phyloP scores from a whole-genome alignment of 2,113 vertebrate genomes.

The Triplophysa rosa region DNA sequence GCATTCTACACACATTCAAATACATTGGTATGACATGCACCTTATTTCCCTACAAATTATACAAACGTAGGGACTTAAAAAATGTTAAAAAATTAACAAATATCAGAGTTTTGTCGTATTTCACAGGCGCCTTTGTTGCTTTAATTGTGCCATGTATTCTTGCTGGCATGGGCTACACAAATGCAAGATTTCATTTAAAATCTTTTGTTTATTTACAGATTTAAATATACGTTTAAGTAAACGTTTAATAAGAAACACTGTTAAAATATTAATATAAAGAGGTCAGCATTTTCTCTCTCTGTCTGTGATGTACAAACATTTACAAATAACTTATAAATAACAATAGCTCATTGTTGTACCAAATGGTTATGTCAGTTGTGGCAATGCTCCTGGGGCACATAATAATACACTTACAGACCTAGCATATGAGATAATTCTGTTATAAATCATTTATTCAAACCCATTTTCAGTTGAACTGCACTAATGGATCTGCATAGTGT shows the following conservation, averaged over 20 bases:
- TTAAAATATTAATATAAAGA: no score
- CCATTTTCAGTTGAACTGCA: not conserved
- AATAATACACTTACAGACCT: conserved; percentile 3
- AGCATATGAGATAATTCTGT: not conserved
- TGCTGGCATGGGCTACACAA: no score
- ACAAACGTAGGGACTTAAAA: no score
- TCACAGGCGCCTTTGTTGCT: no score
- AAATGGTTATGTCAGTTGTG: not conserved
- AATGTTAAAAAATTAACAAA: no score
- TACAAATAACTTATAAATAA: not conserved
- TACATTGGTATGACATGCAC: not conserved
- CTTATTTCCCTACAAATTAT: not conserved
- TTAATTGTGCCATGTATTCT: no score
- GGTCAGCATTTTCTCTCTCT: not conserved
- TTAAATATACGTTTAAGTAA: no score
- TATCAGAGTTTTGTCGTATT: no score
- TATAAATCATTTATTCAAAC: not conserved
- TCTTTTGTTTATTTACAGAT: no score
- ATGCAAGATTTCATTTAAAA: no score
- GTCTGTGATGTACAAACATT: not conserved
- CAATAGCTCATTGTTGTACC: not conserved
- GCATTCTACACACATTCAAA: conserved; percentile 10
- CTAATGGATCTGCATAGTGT: not conserved
- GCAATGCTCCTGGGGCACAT: not conserved
- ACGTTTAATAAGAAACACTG: no score